Evolutionary conservation across 2,797 vertebrate species (phyloP).

Genomic region (Sternarchorhynchus goeldii): DNA sequence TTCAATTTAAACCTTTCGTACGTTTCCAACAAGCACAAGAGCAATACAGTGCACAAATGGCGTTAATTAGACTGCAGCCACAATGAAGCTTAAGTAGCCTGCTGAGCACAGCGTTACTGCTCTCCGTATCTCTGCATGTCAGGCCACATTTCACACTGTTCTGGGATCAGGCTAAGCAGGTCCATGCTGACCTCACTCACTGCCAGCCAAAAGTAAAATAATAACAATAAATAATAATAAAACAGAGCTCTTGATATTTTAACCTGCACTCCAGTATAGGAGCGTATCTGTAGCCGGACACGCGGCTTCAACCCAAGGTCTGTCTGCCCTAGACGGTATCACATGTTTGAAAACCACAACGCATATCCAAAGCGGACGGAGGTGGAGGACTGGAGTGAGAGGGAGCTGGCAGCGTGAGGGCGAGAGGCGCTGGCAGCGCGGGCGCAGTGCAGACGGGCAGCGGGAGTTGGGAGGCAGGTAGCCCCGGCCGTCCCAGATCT

Average conservation of each 20-base stretch:
- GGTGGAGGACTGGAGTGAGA: slow-evolving; percentile 46
- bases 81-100: slow-evolving; percentile 35
- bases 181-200: background rate
- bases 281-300: background rate
- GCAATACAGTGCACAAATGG: slow-evolving; percentile 46
- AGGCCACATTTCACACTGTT: slow-evolving; percentile 3
- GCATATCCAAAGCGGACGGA: slow-evolving; percentile 44
- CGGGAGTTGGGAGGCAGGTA: slow-evolving; percentile 24
- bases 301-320: background rate
- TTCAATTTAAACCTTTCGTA: slow-evolving; percentile 61
- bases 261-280: background rate
- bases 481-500: slow-evolving; percentile 46
- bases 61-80: slow-evolving; percentile 54
- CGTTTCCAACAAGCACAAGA: slow-evolving; percentile 43
- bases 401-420: slow-evolving; percentile 35
- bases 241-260: background rate
- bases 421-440: slow-evolving; percentile 19
- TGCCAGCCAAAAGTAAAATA: slow-evolving; percentile 5
- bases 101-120: slow-evolving; percentile 17
- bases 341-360: slow-evolving; percentile 43
- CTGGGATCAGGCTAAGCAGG: slow-evolving; percentile 2
- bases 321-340: slow-evolving; percentile 7
- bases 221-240: background rate
- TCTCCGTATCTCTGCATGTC: background rate
- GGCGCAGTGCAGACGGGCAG: slow-evolving; percentile 34